Conservation (phyloP, 2,113 vertebrate genomes). For the Eleginops maclovinus region DNA sequence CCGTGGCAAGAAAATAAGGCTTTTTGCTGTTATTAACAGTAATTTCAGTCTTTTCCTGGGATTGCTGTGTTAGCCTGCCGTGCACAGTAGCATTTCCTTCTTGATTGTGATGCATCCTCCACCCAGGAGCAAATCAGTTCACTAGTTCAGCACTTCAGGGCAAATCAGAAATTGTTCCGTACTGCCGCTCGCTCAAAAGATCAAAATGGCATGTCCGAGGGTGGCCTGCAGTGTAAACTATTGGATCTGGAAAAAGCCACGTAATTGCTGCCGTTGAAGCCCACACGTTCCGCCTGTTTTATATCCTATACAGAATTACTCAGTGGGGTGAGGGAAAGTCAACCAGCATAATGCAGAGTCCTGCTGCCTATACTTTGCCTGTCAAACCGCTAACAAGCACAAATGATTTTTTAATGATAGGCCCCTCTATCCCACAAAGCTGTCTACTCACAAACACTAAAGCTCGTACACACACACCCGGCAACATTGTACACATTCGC, state of each 20-base stretch:
- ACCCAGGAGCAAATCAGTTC: conserved; percentile 73
- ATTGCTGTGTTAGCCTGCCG: conserved; percentile 49
- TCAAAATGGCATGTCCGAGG: conserved; percentile 68
- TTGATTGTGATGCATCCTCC: conserved; percentile 67
- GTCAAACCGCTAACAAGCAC: conserved; percentile 81
- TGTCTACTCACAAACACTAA: conserved; percentile 61
- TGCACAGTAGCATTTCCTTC: conserved; percentile 55
- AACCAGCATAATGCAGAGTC: conserved; percentile 73
- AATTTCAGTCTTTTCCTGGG: conserved; percentile 60
- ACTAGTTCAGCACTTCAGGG: conserved; percentile 63
- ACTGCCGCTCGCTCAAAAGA: conserved; percentile 50
- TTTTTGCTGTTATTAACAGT: conserved; percentile 67
- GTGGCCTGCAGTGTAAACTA: conserved; percentile 64
- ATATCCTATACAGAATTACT: conserved; percentile 70
- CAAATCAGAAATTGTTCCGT: conserved; percentile 65
- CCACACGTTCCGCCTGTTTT: conserved; percentile 66
- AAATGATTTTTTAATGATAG: conserved; percentile 83
- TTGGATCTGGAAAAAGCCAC: conserved; percentile 56
- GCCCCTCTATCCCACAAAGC: conserved; percentile 72
- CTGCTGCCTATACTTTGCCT: conserved; percentile 76
- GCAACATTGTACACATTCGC: conserved; percentile 33
- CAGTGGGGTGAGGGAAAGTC: conserved; percentile 69
- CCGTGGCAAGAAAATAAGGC: conserved; percentile 58
- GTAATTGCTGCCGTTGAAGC: conserved; percentile 72
- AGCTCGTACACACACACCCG: conserved; percentile 17